Conservation (phyloP, 2,888 invertebrate genomes). For the Schrankia costaestrigalis region DNA sequence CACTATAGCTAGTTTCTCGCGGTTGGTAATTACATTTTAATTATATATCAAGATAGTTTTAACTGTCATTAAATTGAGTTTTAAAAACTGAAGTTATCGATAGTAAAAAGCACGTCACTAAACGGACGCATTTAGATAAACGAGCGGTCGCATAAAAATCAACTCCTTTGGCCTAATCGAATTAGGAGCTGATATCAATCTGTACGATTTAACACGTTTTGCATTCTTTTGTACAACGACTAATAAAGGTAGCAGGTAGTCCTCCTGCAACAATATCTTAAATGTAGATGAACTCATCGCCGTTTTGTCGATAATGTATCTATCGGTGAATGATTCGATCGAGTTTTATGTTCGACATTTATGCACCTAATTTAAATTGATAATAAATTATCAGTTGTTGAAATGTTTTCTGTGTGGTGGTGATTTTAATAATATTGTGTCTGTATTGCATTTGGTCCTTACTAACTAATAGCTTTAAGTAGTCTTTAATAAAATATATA, state of each 20-base stretch:
- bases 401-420: too few species aligned
- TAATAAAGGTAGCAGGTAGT: constrained; percentile 76
- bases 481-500: too few species aligned
- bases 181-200: constrained; percentile 75
- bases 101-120: constrained; percentile 39
- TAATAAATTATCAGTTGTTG: constrained; percentile 16
- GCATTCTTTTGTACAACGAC: constrained; percentile 70
- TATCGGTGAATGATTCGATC: constrained; percentile 44
- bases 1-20: not conserved
- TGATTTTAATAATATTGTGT: too few species aligned
- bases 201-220: constrained; percentile 76
- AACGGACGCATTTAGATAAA: constrained; percentile 66
- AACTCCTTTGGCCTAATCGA: constrained; percentile 77
- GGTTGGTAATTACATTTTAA: not conserved
- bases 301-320: constrained; percentile 55
- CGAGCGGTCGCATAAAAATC: constrained; percentile 74
- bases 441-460: too few species aligned
- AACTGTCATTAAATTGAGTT: too few species aligned
- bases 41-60: too few species aligned
- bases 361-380: constrained; percentile 12
- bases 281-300: constrained; percentile 76
- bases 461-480: too few species aligned
- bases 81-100: constrained; percentile 6
- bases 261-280: constrained; percentile 59
- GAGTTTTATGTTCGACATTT: constrained; percentile 31